Percentiles rank a stretch among this genome's conserved stretches.
phyloP scores from a whole-genome alignment of 2,888 invertebrate species.

The Buathra laborator region DNA sequence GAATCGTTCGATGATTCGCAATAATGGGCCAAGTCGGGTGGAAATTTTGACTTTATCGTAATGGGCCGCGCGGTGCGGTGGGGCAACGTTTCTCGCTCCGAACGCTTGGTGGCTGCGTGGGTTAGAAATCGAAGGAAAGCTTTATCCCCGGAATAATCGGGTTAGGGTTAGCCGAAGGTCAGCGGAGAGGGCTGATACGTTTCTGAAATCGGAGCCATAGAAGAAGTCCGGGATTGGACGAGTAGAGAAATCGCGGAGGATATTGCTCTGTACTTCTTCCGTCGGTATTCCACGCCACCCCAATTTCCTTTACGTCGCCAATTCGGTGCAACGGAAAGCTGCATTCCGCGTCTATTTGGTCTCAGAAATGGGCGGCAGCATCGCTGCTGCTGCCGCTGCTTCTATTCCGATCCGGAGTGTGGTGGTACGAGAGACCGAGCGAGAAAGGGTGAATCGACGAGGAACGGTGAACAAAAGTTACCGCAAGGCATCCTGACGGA shows the following conservation, averaged over 20 bases:
- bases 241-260: slow-evolving; percentile 31
- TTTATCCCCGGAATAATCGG: slow-evolving; percentile 65
- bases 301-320: slow-evolving; percentile 77
- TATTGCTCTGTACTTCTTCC: not conserved
- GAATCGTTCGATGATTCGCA: slow-evolving; percentile 32
- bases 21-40: slow-evolving; percentile 32
- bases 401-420: slow-evolving; percentile 78
- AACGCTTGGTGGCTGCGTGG: slow-evolving; percentile 3
- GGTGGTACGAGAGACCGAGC: slow-evolving; percentile 24
- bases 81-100: slow-evolving; percentile 22
- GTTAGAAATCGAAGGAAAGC: slow-evolving; percentile 40
- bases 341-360: slow-evolving; percentile 73
- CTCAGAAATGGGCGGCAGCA: no score
- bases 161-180: slow-evolving; percentile 58
- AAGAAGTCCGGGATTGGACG: slow-evolving; percentile 15
- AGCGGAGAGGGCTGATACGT: slow-evolving; percentile 40
- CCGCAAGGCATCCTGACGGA: slow-evolving; percentile 77
- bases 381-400: no score
- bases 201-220: slow-evolving; percentile 13
- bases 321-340: slow-evolving; percentile 80
- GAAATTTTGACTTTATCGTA: slow-evolving; percentile 46
- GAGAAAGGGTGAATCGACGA: slow-evolving; percentile 28
- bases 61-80: not conserved
- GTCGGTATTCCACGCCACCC: slow-evolving; percentile 63
- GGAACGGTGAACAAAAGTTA: slow-evolving; percentile 78